These are phyloP conservation scores for Lineus longissimus DNA, from an alignment of 1,140 invertebrate species.

Conservation along the genomic window DNA sequence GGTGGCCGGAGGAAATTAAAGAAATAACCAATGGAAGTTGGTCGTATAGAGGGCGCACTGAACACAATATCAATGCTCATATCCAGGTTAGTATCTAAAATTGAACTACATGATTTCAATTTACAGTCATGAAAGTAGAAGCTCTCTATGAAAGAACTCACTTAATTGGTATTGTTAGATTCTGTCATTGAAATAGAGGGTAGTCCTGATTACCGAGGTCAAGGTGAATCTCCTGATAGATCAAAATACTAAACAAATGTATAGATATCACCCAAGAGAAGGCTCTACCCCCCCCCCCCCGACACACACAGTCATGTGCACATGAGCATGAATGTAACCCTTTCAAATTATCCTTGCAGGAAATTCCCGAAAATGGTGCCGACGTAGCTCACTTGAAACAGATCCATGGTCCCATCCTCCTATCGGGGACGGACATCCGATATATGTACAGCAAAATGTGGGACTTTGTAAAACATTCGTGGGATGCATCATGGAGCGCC, in stretches of 20 bases:
- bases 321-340: too few species aligned
- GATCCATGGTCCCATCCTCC: constrained; percentile 65
- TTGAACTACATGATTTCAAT: too few species aligned
- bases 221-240: too few species aligned
- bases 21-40: constrained; percentile 61
- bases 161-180: too few species aligned
- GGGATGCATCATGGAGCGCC: constrained; percentile 50
- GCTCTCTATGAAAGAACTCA: neutral
- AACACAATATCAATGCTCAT: constrained; percentile 67
- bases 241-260: too few species aligned
- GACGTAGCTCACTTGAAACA: constrained; percentile 74
- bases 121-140: neutral
- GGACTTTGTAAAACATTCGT: constrained; percentile 50
- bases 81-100: constrained; percentile 45
- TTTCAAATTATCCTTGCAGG: constrained; percentile 57
- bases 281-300: too few species aligned
- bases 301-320: too few species aligned
- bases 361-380: constrained; percentile 88
- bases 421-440: constrained; percentile 58
- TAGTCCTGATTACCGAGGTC: too few species aligned
- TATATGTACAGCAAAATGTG: constrained; percentile 48
- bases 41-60: constrained; percentile 66
- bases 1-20: constrained; percentile 62
- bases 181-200: too few species aligned
- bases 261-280: too few species aligned